Evolutionary conservation across 2,797 vertebrate genomes (phyloP), one percentile per base, ranked within the genome.

Genomic region (Nyctibius grandis): DNA sequence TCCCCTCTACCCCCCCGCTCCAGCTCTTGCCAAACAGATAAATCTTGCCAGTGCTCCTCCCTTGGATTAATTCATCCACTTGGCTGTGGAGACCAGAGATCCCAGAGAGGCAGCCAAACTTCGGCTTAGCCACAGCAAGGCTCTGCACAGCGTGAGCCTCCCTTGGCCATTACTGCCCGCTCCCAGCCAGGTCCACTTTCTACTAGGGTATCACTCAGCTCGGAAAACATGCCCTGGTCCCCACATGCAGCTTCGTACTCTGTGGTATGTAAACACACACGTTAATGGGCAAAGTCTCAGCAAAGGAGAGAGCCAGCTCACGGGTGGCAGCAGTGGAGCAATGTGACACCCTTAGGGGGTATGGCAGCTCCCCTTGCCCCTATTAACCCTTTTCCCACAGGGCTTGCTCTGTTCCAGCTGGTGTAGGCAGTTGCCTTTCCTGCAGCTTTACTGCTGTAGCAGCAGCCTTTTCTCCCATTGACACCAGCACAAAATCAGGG

Each of bases 51-150:
- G 78, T 47, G 53, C 64, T 92, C 73, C 77, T 87, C 65, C 83
- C 74, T 84, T 86, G 63, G 75, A 93, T 91, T 95, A 94, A 89
- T 82, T 95, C 83, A 64, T 79, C 74, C 64, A 81, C 67, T 92
- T 79, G 50, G 74, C 63, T 83, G 31, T 68, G 40, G 88, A 93
- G 57, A 85, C 33, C 63, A 93, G 72, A 60, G 29, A 60, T 87
- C 85, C 51, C 50, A 75, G 69, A 84, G 83, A 81, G 44, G 56
- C 53, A 74, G 82, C 67, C 83, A 90, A 68, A 70, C 69, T 88
- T 80, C 63, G 79, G 65, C n/a, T 84, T 78, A 77, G 45, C 74
- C 85, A 85, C 60, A 76, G 78, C 56, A 85, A 91, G 70, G 34
- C 50, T 92, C 64, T 53, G 57, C 8, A 40, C 65, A 54, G 56